A percentile compares a stretch with the other conserved stretches of the same genome.
phyloP scores from a whole-genome alignment of 2,797 vertebrate species.

The Myiothlypis coronata region DNA sequence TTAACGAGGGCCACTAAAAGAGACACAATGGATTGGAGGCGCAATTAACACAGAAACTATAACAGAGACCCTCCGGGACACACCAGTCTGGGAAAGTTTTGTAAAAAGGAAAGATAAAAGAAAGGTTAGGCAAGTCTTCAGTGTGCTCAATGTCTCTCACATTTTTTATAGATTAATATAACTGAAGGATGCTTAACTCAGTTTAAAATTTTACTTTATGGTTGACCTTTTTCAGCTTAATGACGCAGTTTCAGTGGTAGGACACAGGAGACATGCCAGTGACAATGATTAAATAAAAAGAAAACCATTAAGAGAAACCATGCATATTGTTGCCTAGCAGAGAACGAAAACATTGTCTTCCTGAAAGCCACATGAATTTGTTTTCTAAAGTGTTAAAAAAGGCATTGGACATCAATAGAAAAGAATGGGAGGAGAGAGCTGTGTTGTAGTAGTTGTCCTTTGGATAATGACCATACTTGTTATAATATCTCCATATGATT shows the following conservation, averaged over 20 bases:
- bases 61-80: neutral
- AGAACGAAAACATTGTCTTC: neutral
- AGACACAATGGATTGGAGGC: neutral
- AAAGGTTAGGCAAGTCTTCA: neutral
- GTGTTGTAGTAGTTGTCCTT: neutral
- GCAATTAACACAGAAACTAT: neutral
- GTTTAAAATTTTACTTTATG: conserved; percentile 2
- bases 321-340: neutral
- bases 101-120: neutral
- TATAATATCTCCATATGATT: neutral
- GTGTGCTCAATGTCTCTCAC: neutral
- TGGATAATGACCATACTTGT: neutral
- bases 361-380: neutral
- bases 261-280: neutral
- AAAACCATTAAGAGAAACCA: neutral
- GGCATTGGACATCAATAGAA: neutral
- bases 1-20: neutral
- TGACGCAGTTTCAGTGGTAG: neutral
- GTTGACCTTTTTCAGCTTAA: conserved; percentile 38
- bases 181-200: neutral
- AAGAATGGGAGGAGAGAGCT: neutral
- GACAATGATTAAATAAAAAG: conserved; percentile 1
- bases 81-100: neutral
- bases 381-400: conserved; percentile 10
- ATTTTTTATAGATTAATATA: neutral